Conservation (phyloP, 1,140 invertebrate genomes). For the Caenorhabditis remanei region DNA sequence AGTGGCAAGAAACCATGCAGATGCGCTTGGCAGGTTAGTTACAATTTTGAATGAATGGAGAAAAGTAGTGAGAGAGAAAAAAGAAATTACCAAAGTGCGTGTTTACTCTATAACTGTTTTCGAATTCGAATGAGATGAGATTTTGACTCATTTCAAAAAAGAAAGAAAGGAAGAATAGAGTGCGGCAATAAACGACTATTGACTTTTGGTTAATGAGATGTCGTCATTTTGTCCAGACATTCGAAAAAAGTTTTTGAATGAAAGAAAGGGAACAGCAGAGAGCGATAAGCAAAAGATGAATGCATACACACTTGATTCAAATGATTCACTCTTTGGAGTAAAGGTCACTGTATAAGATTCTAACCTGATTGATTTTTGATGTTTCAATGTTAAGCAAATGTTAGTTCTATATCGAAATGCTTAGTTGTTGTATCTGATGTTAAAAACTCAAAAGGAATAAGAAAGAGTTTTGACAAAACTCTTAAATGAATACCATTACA, state of each 20-base stretch:
- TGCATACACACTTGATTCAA: background rate
- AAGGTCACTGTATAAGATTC: background rate
- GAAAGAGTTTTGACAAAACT: background rate
- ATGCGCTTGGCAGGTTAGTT: conserved; percentile 83
- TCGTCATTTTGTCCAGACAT: too few species aligned
- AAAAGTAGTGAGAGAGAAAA: background rate
- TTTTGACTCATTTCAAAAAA: too few species aligned
- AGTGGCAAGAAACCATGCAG: conserved; percentile 91
- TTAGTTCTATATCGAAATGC: background rate
- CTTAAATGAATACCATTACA: background rate
- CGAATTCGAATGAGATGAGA: too few species aligned
- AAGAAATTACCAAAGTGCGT: background rate
- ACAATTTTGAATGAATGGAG: background rate
- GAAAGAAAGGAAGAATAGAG: too few species aligned
- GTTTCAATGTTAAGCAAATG: background rate
- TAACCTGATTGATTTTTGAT: background rate
- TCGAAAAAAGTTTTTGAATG: too few species aligned
- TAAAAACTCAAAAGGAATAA: too few species aligned
- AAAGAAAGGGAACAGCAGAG: too few species aligned
- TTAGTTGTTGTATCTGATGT: too few species aligned
- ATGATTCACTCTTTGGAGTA: too few species aligned
- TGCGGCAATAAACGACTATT: too few species aligned
- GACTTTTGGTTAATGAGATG: too few species aligned
- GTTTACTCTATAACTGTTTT: background rate
- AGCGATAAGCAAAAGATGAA: too few species aligned